These are phyloP conservation scores for Arge pagana DNA, from an alignment of 2,888 invertebrate species.

Conservation along the genomic window DNA sequence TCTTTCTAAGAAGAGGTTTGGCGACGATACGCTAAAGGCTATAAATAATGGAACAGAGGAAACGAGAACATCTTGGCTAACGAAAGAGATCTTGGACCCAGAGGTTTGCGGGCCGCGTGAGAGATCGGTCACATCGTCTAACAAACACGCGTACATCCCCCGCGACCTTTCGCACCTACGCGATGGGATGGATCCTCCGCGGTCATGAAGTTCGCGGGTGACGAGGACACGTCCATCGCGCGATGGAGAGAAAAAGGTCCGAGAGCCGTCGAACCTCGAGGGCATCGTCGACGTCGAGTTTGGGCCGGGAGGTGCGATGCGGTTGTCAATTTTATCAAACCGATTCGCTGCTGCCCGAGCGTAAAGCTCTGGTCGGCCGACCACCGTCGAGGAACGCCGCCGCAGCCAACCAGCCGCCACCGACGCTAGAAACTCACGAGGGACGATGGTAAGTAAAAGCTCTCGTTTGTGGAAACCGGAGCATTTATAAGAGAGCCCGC, in stretches of 20 bases:
- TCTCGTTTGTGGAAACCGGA: neutral
- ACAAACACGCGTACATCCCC: too few relatives aligned
- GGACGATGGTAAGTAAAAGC: constrained; percentile 29
- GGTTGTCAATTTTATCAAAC: constrained; percentile 85
- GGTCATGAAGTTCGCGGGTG: constrained; percentile 70
- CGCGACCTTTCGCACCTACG: too few relatives aligned
- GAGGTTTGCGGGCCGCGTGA: constrained; percentile 22
- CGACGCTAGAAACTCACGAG: neutral
- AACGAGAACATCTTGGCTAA: constrained; percentile 15
- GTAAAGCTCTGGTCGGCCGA: constrained; percentile 70
- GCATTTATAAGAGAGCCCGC: constrained; percentile 6
- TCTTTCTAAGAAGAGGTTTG: neutral
- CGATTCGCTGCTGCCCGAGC: constrained; percentile 78
- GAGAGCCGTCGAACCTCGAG: constrained; percentile 75
- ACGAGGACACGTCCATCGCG: too few relatives aligned
- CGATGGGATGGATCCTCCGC: constrained; percentile 10
- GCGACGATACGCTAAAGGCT: constrained; percentile 9
- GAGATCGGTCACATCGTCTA: too few relatives aligned
- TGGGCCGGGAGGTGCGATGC: constrained; percentile 77
- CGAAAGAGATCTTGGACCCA: constrained; percentile 16
- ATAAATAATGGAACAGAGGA: constrained; percentile 20
- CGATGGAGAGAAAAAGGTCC: constrained; percentile 41
- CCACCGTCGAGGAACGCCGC: constrained; percentile 67
- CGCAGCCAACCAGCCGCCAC: constrained; percentile 44
- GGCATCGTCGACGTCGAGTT: constrained; percentile 66